Base-by-base conservation (phyloP, 2,888 invertebrate genomes). In the Polyommatus icarus region DNA sequence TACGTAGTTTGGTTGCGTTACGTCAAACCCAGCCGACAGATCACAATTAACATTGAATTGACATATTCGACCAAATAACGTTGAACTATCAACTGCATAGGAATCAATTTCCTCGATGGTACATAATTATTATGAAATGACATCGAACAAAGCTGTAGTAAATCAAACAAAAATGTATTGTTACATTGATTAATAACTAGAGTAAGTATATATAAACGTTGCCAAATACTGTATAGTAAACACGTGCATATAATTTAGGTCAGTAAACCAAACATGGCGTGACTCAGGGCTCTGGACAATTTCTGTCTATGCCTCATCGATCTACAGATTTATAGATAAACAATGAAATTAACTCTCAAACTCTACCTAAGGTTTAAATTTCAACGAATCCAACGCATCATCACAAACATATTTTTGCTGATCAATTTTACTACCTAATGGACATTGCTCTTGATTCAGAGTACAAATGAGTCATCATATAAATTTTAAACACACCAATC, bases 221-320 rank as follows among this genome's bases (percentile, higher is more conserved):
- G 54, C 75, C 75, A 54, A 75, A 29, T 75, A 50, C 18, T 75
- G 29, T 50, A 75, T 54, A 75, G 15, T 75, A 54, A 54, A 75
- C 75, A 75, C 75, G 75, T 75, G 75, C 29, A 50, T 50, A 50
- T 54, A 50, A 75, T 50, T 75, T 54, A 50, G 75, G 75, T 54
- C 75, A 75, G 40, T 20, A 75, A 75, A 54, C 50, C 50, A 75
- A 75, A 75, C 75, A 75, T 6, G n/a, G 29, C 75, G 54, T 75
- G 75, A 75, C 29, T 75, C 75, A 75, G 50, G 18, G 54, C 24
- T 75, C 75, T 75, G 75, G 46, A 75, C 75, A 54, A 54, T 29
- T 75, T 75, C 75, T 75, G 54, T 75, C 75, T 50, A 54, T 54
- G 29, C 50, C 46, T 46, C 29, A 40, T 72, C 10, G 24, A 18